Evolutionary conservation across 2,888 invertebrate species (phyloP), one percentile per base, ranked within the genome.

Genomic region (Ormia ochracea): DNA sequence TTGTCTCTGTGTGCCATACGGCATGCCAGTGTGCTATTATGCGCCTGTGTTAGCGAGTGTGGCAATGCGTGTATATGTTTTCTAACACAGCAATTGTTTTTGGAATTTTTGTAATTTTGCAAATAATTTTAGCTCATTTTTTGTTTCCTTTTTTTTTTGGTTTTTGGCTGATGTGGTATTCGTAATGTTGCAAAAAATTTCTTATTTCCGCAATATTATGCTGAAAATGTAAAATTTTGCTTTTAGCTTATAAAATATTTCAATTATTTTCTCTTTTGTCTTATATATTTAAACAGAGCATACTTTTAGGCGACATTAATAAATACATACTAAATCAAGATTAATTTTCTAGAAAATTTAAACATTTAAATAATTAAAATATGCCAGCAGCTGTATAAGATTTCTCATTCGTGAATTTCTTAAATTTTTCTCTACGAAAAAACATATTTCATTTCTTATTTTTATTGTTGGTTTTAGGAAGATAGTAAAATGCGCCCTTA

Each of bases 121-220:
- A 19, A 69, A 75, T 70, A 50, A 50, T 58, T 74, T 74, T 58
- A 41, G 65, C 50, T 65, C 38, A 14, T 58, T 21, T 56, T 33
- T 14, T 17, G 14, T 52, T 5, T 50, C 9, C 14, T 45, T 38
- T 14, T 31, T 12, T 17, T 33, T 45, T 63, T 38, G 1, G 12
- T 12, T 54, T n/a, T 14, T 61, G n/a, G 63, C 56, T 56, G 54
- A 52, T 79, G 79, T 76, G 76, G 54, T 58, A 68, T 80, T 72
- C 69, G 31, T 76, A 63, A 76, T 76, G 56, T 52, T 63, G 48
- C 76, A 31, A 72, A 50, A 63, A 73, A 73, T 76, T 33, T 61
- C 65, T 61, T 63, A 73, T 76, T 80, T 80, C 80, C 76, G 68
- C 80, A 63, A 36, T 70, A 63, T 77, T 76, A 48, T 72, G 76